A percentile compares a stretch with the other conserved stretches of the same genome.
phyloP scores from a whole-genome alignment of 2,113 vertebrate species.

The Hystrix cristata region DNA sequence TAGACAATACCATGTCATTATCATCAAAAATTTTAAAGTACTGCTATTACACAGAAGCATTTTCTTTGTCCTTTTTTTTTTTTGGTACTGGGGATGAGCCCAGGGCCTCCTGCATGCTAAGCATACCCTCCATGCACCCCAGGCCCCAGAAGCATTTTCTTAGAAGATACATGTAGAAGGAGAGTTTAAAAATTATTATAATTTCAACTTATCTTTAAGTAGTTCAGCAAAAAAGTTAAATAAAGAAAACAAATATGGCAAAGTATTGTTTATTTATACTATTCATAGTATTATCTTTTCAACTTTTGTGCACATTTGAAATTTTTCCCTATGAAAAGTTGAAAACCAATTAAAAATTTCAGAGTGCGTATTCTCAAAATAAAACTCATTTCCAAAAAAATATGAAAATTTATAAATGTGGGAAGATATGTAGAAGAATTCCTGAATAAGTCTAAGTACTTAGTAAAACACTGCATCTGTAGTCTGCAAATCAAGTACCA shows the following conservation, averaged over 20 bases:
- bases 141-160: neutral
- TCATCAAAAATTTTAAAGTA: neutral
- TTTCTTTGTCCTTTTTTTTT: neutral
- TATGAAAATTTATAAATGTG: neutral
- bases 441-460: constrained; percentile 42
- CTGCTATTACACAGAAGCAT: neutral
- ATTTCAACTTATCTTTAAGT: constrained; percentile 17
- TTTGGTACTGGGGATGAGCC: neutral
- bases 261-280: constrained; percentile 40
- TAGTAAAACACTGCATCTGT: neutral
- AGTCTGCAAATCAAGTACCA: neutral
- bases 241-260: neutral
- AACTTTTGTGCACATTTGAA: constrained; percentile 26
- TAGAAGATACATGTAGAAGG: neutral
- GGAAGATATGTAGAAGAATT: constrained; percentile 24
- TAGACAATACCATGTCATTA: neutral
- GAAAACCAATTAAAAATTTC: neutral
- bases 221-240: constrained; percentile 30
- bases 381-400: constrained; percentile 61
- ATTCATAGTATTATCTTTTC: neutral
- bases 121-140: neutral
- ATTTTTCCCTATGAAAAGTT: constrained; percentile 39
- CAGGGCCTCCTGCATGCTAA: neutral
- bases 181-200: neutral
- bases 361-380: neutral